Evolutionary conservation across 2,113 vertebrate species (phyloP).

Genomic region (Crotophaga sulcirostris): DNA sequence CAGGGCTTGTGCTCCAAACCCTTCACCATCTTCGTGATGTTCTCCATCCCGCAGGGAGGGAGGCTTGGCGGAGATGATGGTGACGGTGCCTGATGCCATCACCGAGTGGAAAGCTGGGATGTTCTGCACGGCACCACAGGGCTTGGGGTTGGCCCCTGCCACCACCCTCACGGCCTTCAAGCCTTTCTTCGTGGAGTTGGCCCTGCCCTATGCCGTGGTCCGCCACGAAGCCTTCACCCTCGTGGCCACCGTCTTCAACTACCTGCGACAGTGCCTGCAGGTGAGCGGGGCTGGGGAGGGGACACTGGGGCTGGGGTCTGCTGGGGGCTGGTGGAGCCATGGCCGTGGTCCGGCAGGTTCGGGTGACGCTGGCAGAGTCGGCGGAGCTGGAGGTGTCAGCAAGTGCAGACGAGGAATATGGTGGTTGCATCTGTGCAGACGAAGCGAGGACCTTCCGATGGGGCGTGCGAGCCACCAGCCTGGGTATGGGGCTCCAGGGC

Average conservation of each 20-base stretch:
- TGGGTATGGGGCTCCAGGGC: background rate
- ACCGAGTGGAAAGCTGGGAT: slow-evolving; percentile 77
- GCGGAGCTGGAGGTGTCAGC: background rate
- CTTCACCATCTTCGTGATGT: too few species aligned
- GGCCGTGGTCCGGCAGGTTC: fast-evolving
- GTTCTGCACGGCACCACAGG: slow-evolving; percentile 76
- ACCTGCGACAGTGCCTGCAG: slow-evolving; percentile 79
- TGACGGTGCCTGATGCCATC: slow-evolving; percentile 42
- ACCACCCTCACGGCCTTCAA: slow-evolving; percentile 72
- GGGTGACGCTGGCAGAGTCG: background rate
- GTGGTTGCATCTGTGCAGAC: background rate
- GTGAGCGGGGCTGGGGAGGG: slow-evolving; percentile 43
- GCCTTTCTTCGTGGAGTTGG: slow-evolving; percentile 82
- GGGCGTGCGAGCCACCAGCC: background rate
- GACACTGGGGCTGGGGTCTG: background rate
- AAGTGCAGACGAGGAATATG: fast-evolving
- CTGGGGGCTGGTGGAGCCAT: background rate
- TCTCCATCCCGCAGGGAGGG: background rate
- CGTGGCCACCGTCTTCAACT: slow-evolving; percentile 81
- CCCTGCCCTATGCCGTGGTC: slow-evolving; percentile 77
- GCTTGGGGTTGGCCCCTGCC: slow-evolving; percentile 77
- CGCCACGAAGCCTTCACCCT: slow-evolving; percentile 76
- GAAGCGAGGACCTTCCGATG: slow-evolving; percentile 38
- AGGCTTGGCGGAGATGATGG: background rate
- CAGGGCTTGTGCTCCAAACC: too few species aligned